Conservation (phyloP, 2,888 invertebrate species). For the Rhorus exstirpatorius region DNA sequence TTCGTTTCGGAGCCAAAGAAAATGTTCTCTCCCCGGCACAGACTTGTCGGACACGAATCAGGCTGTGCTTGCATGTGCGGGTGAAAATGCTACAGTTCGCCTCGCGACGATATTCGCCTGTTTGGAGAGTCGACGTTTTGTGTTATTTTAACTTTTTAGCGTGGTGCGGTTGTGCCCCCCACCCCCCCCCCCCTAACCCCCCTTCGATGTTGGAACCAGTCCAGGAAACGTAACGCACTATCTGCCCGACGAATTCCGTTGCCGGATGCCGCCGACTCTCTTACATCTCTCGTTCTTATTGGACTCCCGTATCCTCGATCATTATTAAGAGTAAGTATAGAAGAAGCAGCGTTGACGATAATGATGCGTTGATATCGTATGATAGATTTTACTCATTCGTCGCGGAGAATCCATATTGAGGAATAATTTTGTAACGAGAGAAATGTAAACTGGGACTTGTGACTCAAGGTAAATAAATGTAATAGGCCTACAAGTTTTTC, state of each 20-base stretch:
- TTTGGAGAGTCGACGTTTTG: conserved; percentile 53
- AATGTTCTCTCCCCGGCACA: not conserved
- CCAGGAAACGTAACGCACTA: conserved; percentile 70
- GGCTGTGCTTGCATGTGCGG: not conserved
- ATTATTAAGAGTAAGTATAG: conserved; percentile 54
- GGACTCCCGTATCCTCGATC: conserved; percentile 44
- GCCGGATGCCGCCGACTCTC: conserved; percentile 51
- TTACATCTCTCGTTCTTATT: conserved; percentile 21
- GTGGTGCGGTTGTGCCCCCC: conserved; percentile 45
- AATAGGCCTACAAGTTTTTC: too few relatives aligned
- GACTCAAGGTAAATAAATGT: too few relatives aligned
- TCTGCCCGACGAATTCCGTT: conserved; percentile 61
- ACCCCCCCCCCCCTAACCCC: too few relatives aligned
- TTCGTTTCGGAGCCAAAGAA: conserved; percentile 51
- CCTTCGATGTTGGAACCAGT: conserved; percentile 67
- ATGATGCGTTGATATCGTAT: not conserved
- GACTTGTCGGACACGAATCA: not conserved
- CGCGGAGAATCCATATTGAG: too few relatives aligned
- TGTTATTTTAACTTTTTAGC: conserved; percentile 75
- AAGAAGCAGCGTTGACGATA: not conserved
- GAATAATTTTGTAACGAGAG: too few relatives aligned
- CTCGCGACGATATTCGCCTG: conserved; percentile 13
- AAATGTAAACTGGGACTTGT: too few relatives aligned
- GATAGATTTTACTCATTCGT: too few relatives aligned
- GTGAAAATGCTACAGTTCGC: not conserved